Evolutionary conservation across 2,113 vertebrate genomes (phyloP).

Genomic region (Onychostoma macrolepis): DNA sequence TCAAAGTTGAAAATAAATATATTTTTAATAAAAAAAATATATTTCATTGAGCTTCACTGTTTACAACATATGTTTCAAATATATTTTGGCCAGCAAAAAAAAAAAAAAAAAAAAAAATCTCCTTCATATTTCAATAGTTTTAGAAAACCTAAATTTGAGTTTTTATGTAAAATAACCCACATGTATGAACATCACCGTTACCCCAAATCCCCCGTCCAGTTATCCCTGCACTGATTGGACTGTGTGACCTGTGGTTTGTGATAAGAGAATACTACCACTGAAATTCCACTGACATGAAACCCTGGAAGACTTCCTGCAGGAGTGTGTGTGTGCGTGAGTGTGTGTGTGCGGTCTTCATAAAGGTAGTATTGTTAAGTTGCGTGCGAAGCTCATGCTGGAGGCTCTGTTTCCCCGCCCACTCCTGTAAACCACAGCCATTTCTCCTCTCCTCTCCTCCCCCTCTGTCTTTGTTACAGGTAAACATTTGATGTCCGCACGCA

Average conservation of each 20-base stretch:
- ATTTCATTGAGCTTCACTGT: too few relatives aligned
- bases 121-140: not conserved
- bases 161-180: not conserved
- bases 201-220: not conserved
- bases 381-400: slow-evolving; percentile 85
- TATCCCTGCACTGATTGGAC: slow-evolving; percentile 4
- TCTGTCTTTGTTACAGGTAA: slow-evolving; percentile 81
- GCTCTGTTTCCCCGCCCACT: slow-evolving; percentile 79
- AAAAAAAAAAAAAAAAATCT: not conserved
- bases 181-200: not conserved
- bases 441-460: slow-evolving; percentile 77
- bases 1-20: too few relatives aligned
- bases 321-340: slow-evolving; percentile 48
- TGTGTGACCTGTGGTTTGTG: slow-evolving; percentile 46
- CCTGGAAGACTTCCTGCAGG: slow-evolving; percentile 58
- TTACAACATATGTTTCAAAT: too few relatives aligned
- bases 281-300: slow-evolving; percentile 63
- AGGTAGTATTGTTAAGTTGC: slow-evolving; percentile 92
- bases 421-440: slow-evolving; percentile 82
- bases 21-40: too few relatives aligned
- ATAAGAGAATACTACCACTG: slow-evolving; percentile 48
- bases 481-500: slow-evolving; percentile 76
- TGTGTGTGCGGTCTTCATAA: slow-evolving; percentile 78
- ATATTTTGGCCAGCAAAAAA: too few relatives aligned
- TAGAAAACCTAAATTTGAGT: not conserved